phyloP scores from a whole-genome alignment of 1,140 invertebrate species.

The Caerostris darwini region DNA sequence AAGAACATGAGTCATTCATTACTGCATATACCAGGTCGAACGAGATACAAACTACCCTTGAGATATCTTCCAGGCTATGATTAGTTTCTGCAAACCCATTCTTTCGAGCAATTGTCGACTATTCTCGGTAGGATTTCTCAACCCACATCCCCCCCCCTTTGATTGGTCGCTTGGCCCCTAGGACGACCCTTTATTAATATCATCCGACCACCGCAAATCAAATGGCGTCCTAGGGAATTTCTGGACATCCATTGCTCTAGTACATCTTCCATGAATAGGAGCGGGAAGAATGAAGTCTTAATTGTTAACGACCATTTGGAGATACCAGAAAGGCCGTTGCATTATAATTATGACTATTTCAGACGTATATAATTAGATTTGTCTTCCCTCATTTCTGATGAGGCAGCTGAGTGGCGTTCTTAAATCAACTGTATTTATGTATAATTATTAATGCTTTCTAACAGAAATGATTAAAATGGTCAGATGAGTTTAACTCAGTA shows the following conservation, averaged over 20 bases:
- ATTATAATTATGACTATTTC: neutral
- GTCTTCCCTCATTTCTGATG: neutral
- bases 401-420: too few relatives aligned
- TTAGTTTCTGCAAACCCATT: conserved; percentile 29
- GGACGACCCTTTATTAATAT: conserved; percentile 38
- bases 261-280: neutral
- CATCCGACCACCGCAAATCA: conserved; percentile 33
- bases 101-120: conserved; percentile 23
- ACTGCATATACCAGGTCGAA: neutral
- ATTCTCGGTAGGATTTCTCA: neutral
- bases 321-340: neutral
- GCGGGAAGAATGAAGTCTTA: neutral
- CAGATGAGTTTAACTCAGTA: too few relatives aligned
- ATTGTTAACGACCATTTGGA: neutral
- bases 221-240: neutral
- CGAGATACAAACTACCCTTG: neutral
- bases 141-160: neutral
- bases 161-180: conserved; percentile 36
- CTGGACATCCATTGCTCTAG: conserved; percentile 1
- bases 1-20: neutral
- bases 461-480: too few relatives aligned
- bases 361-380: neutral
- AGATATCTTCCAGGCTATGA: neutral
- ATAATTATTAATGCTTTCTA: too few relatives aligned
- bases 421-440: too few relatives aligned